Evolutionary conservation across 2,888 invertebrate genomes (phyloP), one percentile per base, ranked within the genome.

Genomic region (Endomychus coccineus): DNA sequence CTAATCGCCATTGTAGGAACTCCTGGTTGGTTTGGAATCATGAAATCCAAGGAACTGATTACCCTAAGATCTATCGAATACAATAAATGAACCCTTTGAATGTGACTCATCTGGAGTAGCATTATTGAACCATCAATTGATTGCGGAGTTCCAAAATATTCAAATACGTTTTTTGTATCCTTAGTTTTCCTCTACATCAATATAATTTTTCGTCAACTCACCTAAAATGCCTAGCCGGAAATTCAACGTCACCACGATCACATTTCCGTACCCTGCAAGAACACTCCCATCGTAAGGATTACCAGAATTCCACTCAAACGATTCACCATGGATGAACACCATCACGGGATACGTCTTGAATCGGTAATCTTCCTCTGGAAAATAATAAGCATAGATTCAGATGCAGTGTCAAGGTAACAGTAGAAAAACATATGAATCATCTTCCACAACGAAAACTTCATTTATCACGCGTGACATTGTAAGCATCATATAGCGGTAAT

Each of bases 271-370:
- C 41, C 90, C 83, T 10, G 97, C 83, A 48, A 98, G 66, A 27
- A 95, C 83, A 44, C 87, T 85, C 9, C 94, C 96, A 62, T 98
- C 97, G 66, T 96, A 97, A 0, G 94, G 85, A 67, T 96, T 96
- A 42, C 96, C 97, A 16, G 94, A 89, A 60, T 92, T 92, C 87
- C 92, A 95, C 59, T 94, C 92, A 64, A 89, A 95, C 1, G 91
- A 91, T 62, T 95, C 95, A 0, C 94, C 95, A 54, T 94, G 94
- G 45, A 96, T 80, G 65, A 89, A 92, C 29, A 95, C 85, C 61
- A 95, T 75, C 1, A 94, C 89, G 0, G 92, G 87, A 61, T 79
- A 79, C 54, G 74, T 79, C 48, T 73, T 72, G 1, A 66, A 45
- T 42, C 68, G 70, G 24, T 70, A 27, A 14, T 27, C 16, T 11